These are phyloP conservation scores for Oncorhynchus masou DNA, from an alignment of 2,113 vertebrate genomes.

Conservation along the genomic window DNA sequence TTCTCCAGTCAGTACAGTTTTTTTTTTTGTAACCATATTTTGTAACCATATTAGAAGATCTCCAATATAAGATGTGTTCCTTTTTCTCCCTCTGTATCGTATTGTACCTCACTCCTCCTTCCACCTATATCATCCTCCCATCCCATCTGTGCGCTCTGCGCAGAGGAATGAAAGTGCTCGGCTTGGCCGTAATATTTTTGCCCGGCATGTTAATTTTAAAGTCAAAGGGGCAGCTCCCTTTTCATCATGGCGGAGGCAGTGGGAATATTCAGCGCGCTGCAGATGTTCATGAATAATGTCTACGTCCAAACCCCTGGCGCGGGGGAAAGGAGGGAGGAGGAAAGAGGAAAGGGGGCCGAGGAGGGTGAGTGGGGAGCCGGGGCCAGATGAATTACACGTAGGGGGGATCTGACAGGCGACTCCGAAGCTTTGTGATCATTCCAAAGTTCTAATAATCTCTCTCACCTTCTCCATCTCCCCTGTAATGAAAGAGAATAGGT, in stretches of 20 bases:
- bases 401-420: slow-evolving; percentile 99
- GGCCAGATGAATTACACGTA: slow-evolving; percentile 99
- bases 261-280: slow-evolving; percentile 90
- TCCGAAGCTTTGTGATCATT: slow-evolving; percentile 99
- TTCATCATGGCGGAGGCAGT: slow-evolving; percentile 77
- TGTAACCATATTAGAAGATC: too few species aligned
- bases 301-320: slow-evolving; percentile 90
- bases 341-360: slow-evolving; percentile 43
- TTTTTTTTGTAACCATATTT: too few species aligned
- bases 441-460: slow-evolving; percentile 99
- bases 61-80: too few species aligned
- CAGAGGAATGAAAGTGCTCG: slow-evolving; percentile 10
- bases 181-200: slow-evolving; percentile 75
- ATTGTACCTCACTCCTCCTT: too few species aligned
- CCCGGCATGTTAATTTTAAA: slow-evolving; percentile 88
- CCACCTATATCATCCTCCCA: too few species aligned
- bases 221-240: slow-evolving; percentile 85
- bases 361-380: slow-evolving; percentile 68
- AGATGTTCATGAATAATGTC: slow-evolving; percentile 99
- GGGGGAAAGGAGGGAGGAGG: slow-evolving; percentile 74
- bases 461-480: slow-evolving; percentile 98
- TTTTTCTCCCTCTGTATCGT: too few species aligned
- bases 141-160: not conserved
- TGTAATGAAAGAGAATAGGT: slow-evolving; percentile 99
- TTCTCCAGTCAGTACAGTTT: too few species aligned